Evolutionary conservation across 2,888 invertebrate species (phyloP), one percentile per base, ranked within the genome.

Genomic region (Vesta saturnalis): DNA sequence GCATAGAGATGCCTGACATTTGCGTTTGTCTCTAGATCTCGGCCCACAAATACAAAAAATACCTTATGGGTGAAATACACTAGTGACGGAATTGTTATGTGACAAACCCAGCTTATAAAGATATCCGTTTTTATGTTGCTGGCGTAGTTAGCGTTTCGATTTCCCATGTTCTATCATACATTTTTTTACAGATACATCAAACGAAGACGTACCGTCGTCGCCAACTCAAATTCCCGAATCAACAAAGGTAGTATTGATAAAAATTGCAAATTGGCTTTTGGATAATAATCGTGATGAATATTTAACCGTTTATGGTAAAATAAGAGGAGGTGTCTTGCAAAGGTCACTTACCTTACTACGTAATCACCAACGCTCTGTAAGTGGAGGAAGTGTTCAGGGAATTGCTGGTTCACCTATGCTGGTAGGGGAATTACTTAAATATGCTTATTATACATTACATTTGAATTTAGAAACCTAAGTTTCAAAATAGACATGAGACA

Each of bases 251-350:
- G 91, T 93, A 74, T 85, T 97, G 77, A 89, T 91, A 6, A 90
- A 90, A 62, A 94, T 97, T 66, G 92, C 96, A 0, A 89, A 88
- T 55, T 97, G 97, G 97, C 87, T 97, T 19, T 90, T 94, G 75
- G 91, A 90, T 70, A 90, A 94, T 80, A 87, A 90, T 69, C 86
- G 91, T 43, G 89, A 90, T 72, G 92, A 92, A 77, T 93, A 91
- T 77, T 89, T 92, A 72, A 90, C 91, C 74, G 90, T 92, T 16
- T 94, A 93, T 81, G 90, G 92, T 1, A 87, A 88, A 56, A 89
- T 93, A 14, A 85, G 96, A 6, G 93, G 94, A 0, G 90, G 90
- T 12, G 91, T 94, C 16, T 89, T 96, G 12, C 86, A 90, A 68
- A 88, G 89, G 72, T 92, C 95, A 1, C 86, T 96, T 23, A 89